Evolutionary conservation across 1,140 invertebrate genomes (phyloP).

Genomic region (Aethina tumida): DNA sequence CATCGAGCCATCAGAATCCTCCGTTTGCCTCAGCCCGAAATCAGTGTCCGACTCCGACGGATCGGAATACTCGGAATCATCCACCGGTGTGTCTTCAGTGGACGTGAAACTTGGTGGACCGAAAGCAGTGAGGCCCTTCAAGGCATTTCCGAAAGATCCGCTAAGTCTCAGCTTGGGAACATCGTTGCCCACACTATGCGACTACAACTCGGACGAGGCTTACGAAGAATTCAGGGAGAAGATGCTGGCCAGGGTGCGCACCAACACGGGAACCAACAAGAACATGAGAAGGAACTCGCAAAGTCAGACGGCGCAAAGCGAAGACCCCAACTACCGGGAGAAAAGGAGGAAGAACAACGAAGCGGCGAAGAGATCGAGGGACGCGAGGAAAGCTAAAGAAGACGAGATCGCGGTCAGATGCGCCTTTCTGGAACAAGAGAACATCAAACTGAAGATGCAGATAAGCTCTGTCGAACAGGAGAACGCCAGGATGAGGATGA

Average conservation of each 20-base stretch:
- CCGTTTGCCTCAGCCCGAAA: no score
- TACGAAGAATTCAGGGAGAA: conserved; percentile 56
- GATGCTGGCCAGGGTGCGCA: conserved; percentile 54
- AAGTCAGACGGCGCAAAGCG: conserved; percentile 13
- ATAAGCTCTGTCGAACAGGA: no score
- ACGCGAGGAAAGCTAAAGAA: conserved; percentile 80
- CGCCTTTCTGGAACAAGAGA: conserved; percentile 79
- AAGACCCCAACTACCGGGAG: conserved; percentile 76
- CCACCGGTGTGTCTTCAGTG: no score
- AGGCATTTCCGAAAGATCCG: conserved; percentile 61
- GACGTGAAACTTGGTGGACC: no score
- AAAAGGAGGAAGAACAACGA: conserved; percentile 87
- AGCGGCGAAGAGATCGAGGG: conserved; percentile 88
- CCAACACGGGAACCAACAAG: conserved; percentile 47
- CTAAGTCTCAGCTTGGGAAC: conserved; percentile 44
- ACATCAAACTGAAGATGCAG: conserved; percentile 52
- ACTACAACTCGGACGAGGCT: conserved; percentile 45
- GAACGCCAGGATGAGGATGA: no score
- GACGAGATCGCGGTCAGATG: conserved; percentile 81
- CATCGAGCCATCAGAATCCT: no score
- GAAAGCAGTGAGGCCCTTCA: conserved; percentile 52
- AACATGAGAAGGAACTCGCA: conserved; percentile 57
- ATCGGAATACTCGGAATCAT: no score
- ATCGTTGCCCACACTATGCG: no score
- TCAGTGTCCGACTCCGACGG: no score